Evolutionary conservation across 2,888 invertebrate species (phyloP).

Genomic region (Vesta saturnalis): DNA sequence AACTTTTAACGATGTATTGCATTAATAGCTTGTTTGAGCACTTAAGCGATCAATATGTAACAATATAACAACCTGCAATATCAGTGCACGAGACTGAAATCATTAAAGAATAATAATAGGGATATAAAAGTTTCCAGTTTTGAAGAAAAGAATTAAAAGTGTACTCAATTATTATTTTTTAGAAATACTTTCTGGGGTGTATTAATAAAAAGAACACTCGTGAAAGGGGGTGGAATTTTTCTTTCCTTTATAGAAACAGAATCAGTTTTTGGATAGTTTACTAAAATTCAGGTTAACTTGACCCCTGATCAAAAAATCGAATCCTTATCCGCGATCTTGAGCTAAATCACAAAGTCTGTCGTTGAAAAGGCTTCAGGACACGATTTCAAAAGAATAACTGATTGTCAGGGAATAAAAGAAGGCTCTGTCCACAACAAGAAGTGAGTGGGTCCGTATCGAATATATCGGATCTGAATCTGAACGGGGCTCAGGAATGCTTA

Average conservation of each 20-base stretch:
- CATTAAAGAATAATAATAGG: conserved; percentile 23
- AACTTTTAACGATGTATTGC: conserved; percentile 63
- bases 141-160: conserved; percentile 5
- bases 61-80: conserved; percentile 50
- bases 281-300: conserved; percentile 51
- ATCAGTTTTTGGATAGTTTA: conserved; percentile 43
- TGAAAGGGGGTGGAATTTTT: neutral
- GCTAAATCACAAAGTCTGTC: conserved; percentile 58
- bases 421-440: conserved; percentile 48
- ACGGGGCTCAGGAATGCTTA: conserved; percentile 40
- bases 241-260: conserved; percentile 15
- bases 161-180: conserved; percentile 2
- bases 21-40: conserved; percentile 62
- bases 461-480: conserved; percentile 45
- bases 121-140: conserved; percentile 12
- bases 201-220: neutral
- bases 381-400: conserved; percentile 60
- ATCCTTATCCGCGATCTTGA: conserved; percentile 56
- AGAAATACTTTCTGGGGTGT: neutral
- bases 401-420: conserved; percentile 57
- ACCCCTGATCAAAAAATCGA: conserved; percentile 56
- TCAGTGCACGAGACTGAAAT: conserved; percentile 34
- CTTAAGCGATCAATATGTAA: conserved; percentile 58
- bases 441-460: conserved; percentile 42
- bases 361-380: conserved; percentile 59